Base-by-base conservation (phyloP, 2,888 invertebrate species). In the Agriotes lineatus region DNA sequence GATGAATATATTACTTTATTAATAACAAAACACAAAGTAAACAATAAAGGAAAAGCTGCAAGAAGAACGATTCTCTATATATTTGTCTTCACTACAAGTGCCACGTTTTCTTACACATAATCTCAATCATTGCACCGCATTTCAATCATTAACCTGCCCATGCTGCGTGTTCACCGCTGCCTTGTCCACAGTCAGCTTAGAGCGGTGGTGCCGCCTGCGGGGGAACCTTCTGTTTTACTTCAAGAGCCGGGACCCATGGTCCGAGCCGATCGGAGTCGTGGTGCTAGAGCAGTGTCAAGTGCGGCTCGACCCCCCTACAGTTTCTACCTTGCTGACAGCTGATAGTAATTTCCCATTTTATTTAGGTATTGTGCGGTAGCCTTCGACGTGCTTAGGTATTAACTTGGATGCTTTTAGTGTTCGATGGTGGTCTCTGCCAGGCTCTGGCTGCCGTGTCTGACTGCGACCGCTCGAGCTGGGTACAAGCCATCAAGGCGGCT, bases 211-310 rank as follows among this genome's bases (percentile, higher is more conserved):
- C 84, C 90, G 96, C 72, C 88, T 98, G 37, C 89, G 95, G 76
- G 97, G 97, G 68, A 98, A 97, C 85, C 87, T 97, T 12, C 86
- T 98, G 67, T 97, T 97, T 86, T 97, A 96, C 84, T 91, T 96
- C 81, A 96, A 96, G 84, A 93, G 93, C 50, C 90, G 92, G 75
- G 95, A 96, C 83, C 93, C 93, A 77, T 94, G 92, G 89, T 94
- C 95, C 19, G 93, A 95, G 78, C 95, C 96, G 0, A 86, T 92
- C 70, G 97, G 96, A 30, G 91, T 97, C 0, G 90, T 97, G 75
- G 92, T 98, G 57, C 85, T 97, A 73, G 96, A 97, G 80, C 92
- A 95, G 78, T 96, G 95, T 83, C 89, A 91, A 72, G 90, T 96
- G 50, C 89, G 92, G 65, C 83, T 91, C 45, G 92, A 91, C 69